Evolutionary conservation across 2,888 invertebrate genomes (phyloP).

Genomic region (Clunio marinus): DNA sequence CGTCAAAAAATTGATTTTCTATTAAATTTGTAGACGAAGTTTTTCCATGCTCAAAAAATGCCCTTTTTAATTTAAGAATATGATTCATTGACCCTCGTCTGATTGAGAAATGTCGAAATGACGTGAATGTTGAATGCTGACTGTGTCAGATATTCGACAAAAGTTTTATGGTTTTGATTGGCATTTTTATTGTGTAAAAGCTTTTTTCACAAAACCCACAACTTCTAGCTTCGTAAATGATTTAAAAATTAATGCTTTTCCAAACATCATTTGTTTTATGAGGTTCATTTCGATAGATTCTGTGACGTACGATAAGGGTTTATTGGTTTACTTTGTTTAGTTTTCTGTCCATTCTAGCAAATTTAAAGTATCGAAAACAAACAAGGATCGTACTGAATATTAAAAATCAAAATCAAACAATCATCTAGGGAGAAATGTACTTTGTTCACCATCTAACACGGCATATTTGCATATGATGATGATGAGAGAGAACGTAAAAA

Average conservation of each 20-base stretch:
- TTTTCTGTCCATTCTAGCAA: not conserved
- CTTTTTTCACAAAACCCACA: not conserved
- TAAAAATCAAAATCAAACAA: not conserved
- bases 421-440: not conserved
- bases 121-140: not conserved
- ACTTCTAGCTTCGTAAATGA: not conserved
- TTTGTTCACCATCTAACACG: not conserved
- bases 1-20: too few species aligned
- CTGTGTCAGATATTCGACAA: not conserved
- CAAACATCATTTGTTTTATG: not conserved
- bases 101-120: not conserved
- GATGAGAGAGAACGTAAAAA: not conserved
- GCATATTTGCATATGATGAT: not conserved
- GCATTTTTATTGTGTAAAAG: slow-evolving; percentile 25
- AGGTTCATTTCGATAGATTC: not conserved
- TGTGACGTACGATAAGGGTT: not conserved
- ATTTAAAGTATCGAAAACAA: not conserved
- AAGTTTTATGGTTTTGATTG: slow-evolving; percentile 15
- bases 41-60: not conserved
- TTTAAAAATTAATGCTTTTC: not conserved
- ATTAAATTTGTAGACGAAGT: too few species aligned
- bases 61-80: not conserved
- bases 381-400: not conserved
- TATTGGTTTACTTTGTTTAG: not conserved
- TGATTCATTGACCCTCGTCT: slow-evolving; percentile 30